Evolutionary conservation across 2,888 invertebrate species (phyloP).

Genomic region (Auanema sp.): DNA sequence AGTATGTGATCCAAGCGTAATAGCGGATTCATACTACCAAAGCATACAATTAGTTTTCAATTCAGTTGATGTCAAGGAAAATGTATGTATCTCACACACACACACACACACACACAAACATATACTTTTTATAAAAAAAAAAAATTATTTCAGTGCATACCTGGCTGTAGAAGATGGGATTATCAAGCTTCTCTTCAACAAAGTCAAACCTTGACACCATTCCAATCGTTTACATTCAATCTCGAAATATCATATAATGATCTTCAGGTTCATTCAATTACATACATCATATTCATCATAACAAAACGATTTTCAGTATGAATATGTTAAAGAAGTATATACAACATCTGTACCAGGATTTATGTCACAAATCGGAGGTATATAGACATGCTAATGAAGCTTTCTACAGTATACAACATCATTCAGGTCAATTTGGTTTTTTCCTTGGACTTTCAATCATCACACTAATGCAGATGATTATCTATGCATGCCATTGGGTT

Average conservation of each 20-base stretch:
- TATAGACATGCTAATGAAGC: constrained; percentile 21
- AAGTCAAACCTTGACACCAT: constrained; percentile 42
- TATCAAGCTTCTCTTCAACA: constrained; percentile 54
- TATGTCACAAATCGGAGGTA: constrained; percentile 61
- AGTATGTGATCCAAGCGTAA: constrained; percentile 43
- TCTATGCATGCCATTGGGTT: constrained; percentile 40
- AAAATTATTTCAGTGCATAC: constrained; percentile 36
- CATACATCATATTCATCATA: constrained; percentile 1
- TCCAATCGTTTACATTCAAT: constrained; percentile 52
- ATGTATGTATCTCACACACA: no score
- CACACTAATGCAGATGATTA: constrained; percentile 57
- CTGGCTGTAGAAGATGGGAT: constrained; percentile 60
- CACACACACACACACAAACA: no score
- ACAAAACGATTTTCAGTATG: constrained; percentile 53
- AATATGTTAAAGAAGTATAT: constrained; percentile 58
- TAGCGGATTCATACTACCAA: constrained; percentile 53
- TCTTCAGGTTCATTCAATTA: constrained; percentile 40
- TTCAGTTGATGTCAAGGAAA: constrained; percentile 48
- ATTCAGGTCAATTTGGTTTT: constrained; percentile 50
- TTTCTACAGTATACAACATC: constrained; percentile 3
- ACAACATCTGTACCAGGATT: constrained; percentile 61
- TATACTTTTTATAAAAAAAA: no score
- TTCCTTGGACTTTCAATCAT: constrained; percentile 59
- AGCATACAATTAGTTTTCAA: constrained; percentile 57
- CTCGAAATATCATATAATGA: constrained; percentile 58